Base-by-base conservation (phyloP, 1,140 invertebrate genomes). In the Macrobrachium rosenbergii region DNA sequence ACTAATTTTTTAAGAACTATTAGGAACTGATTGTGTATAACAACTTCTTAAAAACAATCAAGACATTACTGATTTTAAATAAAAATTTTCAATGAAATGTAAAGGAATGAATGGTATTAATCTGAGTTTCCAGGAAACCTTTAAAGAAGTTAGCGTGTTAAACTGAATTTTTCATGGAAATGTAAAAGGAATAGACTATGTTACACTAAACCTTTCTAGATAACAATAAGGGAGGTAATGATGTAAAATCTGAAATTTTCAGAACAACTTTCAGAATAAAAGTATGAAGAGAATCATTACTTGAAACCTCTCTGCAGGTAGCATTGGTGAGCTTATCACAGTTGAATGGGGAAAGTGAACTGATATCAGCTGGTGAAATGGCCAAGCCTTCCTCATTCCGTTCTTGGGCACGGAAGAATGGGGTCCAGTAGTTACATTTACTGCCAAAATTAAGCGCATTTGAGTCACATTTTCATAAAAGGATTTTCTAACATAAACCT, bases 311-410 rank as follows among this genome's bases (percentile, higher is more conserved):
- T 45, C 84, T 60, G 77, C 84, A 87, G n/a, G 84, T 60, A 59
- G 84, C 84, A 76, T 87, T 87, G 5, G 81, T 62, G 6, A 79
- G 84, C 12, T 75, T 64, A 2, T 87, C 84, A 52, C 84, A 87
- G 5, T 60, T 37, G 28, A 87, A 87, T 21, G 75, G 78, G n/a
- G 60, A 62, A n/a, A 37, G 59, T 1, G 58, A 28, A 6, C 60
- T 63, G 14, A 87, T 59, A 58, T 62, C 73, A 28, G 75, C 78
- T 69, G 81, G 64, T 16, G 63, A 81, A 37, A 87, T 28, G 3
- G 75, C 64, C n/a, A 81, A 6, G 2, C 84, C 84, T 17, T 87
- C 78, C 63, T 69, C 62, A 5, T 79, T 76, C 62, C 72, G 75
- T 7, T 75, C 72, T 37, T 75, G 17, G 17, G 23, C 45, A 19